Evolutionary conservation across 2,888 invertebrate species (phyloP).

Genomic region (Xanthorhoe spadicearia): DNA sequence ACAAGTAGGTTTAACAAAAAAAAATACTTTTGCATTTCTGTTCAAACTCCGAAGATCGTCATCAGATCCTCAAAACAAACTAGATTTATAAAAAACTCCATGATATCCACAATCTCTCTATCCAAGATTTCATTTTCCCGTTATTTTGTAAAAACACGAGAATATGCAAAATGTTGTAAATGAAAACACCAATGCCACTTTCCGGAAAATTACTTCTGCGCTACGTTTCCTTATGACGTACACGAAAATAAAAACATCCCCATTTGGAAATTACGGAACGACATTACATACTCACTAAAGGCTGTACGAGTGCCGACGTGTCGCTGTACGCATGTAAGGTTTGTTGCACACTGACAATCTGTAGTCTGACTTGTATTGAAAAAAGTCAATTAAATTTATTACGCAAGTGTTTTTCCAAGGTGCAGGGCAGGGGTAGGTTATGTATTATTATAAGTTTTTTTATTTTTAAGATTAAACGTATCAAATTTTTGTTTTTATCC

Average conservation of each 20-base stretch:
- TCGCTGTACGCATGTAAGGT: background rate
- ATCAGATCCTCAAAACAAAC: no score
- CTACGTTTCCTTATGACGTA: constrained; percentile 14
- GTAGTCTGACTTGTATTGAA: background rate
- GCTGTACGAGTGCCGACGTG: constrained; percentile 8
- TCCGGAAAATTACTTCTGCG: constrained; percentile 24
- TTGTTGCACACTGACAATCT: background rate
- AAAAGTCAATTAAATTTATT: no score
- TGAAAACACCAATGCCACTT: constrained; percentile 16
- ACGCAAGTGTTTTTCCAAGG: no score
- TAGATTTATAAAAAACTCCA: no score
- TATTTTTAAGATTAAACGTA: no score
- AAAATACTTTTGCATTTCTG: no score
- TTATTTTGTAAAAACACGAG: background rate
- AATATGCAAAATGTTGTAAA: background rate
- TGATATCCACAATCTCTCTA: background rate
- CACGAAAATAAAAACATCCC: constrained; percentile 29
- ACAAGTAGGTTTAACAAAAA: no score
- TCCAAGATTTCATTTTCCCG: background rate
- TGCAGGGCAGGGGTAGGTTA: no score
- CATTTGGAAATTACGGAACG: constrained; percentile 29
- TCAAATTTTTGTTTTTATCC: no score
- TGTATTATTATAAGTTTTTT: no score
- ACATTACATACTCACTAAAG: constrained; percentile 31
- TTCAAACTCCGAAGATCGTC: no score